These are phyloP conservation scores for Heteronetta atricapilla DNA, from an alignment of 2,113 vertebrate genomes.

Conservation along the genomic window DNA sequence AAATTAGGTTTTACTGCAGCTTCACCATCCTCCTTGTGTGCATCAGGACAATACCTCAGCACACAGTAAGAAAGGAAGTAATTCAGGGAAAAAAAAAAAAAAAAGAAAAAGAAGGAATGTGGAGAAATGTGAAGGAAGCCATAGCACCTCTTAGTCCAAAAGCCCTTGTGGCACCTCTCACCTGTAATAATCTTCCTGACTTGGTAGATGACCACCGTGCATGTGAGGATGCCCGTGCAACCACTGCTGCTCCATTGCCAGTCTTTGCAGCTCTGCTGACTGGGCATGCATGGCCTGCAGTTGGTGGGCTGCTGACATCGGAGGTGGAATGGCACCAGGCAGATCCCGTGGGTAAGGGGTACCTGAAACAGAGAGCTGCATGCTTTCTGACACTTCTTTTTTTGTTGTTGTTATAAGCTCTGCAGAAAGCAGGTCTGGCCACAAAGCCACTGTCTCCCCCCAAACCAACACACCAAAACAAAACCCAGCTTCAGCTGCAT, in stretches of 20 bases:
- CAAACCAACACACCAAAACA: neutral
- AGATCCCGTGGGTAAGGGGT: slow-evolving; percentile 92
- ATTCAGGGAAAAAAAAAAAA: neutral
- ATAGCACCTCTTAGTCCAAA: rapidly evolving
- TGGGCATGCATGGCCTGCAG: slow-evolving; percentile 99
- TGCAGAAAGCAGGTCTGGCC: neutral
- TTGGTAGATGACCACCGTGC: slow-evolving; percentile 93
- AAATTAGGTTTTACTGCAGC: neutral
- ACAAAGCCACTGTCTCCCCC: neutral
- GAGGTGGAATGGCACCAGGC: slow-evolving; percentile 89
- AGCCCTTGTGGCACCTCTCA: slow-evolving; percentile 16
- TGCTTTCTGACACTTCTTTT: neutral
- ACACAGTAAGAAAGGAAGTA: rapidly evolving
- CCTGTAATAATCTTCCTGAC: slow-evolving; percentile 99
- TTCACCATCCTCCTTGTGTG: neutral
- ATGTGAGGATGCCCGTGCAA: slow-evolving; percentile 96
- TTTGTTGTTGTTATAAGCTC: neutral
- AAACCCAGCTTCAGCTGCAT: neutral
- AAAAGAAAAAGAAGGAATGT: neutral
- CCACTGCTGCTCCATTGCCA: slow-evolving; percentile 99
- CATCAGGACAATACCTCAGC: neutral
- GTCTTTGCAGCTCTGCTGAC: slow-evolving; percentile 94
- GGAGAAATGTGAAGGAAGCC: neutral
- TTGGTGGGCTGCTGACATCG: slow-evolving; percentile 97
- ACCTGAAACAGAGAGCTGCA: slow-evolving; percentile 73